Evolutionary conservation across 2,888 invertebrate genomes (phyloP).

Genomic region (Ryuthela nishihirai): DNA sequence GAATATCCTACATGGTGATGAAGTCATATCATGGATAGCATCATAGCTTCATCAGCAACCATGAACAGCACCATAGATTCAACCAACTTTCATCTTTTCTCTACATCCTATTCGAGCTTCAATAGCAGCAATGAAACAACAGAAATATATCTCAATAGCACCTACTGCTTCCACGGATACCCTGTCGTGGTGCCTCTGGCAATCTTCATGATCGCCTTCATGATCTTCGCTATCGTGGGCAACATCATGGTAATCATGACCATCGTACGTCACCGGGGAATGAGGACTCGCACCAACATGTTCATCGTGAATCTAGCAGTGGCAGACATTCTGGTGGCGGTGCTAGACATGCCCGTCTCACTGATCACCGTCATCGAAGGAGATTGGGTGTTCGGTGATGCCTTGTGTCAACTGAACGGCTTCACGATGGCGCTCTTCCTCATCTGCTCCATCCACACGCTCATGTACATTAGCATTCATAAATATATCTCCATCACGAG

Average conservation of each 20-base stretch:
- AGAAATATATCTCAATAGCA: too few relatives aligned
- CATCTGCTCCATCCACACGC: conserved; percentile 53
- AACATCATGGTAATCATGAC: conserved; percentile 53
- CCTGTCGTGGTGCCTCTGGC: conserved; percentile 46
- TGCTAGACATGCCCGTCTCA: conserved; percentile 52
- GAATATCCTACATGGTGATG: too few relatives aligned
- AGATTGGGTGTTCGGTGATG: conserved; percentile 50
- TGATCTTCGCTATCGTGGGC: conserved; percentile 50
- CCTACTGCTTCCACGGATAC: conserved; percentile 39
- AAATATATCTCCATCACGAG: conserved; percentile 53
- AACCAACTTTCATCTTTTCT: too few relatives aligned
- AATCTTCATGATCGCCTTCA: conserved; percentile 48
- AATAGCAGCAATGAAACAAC: too few relatives aligned
- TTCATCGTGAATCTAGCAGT: conserved; percentile 53
- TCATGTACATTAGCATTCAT: conserved; percentile 53
- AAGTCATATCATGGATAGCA: too few relatives aligned
- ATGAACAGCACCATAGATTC: too few relatives aligned
- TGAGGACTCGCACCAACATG: conserved; percentile 54
- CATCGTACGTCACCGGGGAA: conserved; percentile 50
- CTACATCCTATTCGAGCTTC: too few relatives aligned
- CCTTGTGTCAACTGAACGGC: conserved; percentile 51
- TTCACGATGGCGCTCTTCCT: conserved; percentile 52
- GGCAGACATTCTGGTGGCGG: conserved; percentile 52
- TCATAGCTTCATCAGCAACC: too few relatives aligned
- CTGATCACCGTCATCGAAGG: conserved; percentile 51